Evolutionary conservation across 2,113 vertebrate species (phyloP).

Genomic region (Lipotes vexillifer): DNA sequence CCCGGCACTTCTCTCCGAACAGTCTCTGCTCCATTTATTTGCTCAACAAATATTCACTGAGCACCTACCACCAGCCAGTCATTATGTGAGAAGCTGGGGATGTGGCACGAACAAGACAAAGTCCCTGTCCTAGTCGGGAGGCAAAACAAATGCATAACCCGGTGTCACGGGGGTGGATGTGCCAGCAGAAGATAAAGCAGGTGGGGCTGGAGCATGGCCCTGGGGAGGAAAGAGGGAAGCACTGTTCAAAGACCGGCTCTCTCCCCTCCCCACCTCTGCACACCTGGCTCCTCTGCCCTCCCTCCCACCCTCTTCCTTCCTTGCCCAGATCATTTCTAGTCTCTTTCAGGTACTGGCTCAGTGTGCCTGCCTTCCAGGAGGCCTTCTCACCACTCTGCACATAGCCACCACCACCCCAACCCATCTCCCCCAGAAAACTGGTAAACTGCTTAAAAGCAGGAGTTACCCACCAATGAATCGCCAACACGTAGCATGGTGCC

Average conservation of each 20-base stretch:
- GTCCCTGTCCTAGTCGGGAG: not conserved
- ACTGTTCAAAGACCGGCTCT: not conserved
- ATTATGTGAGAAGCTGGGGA: not conserved
- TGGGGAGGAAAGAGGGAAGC: not conserved
- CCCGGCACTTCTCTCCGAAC: not conserved
- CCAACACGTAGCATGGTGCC: not conserved
- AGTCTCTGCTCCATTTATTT: not conserved
- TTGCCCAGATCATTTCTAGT: not conserved
- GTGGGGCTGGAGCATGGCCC: not conserved
- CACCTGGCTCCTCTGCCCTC: not conserved
- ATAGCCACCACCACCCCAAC: not conserved
- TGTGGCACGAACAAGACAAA: not conserved
- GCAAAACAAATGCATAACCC: no score
- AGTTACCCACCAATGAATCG: not conserved
- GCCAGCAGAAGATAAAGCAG: not conserved
- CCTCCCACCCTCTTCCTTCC: not conserved
- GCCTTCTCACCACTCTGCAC: not conserved
- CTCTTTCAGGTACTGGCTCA: not conserved
- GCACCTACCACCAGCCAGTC: not conserved
- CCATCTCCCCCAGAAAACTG: not conserved
- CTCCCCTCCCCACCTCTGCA: not conserved
- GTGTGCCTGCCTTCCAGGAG: not conserved
- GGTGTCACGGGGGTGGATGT: not conserved
- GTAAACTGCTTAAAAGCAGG: not conserved
- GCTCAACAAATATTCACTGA: not conserved